phyloP scores from a whole-genome alignment of 2,888 invertebrate species.

The Meganola albula region DNA sequence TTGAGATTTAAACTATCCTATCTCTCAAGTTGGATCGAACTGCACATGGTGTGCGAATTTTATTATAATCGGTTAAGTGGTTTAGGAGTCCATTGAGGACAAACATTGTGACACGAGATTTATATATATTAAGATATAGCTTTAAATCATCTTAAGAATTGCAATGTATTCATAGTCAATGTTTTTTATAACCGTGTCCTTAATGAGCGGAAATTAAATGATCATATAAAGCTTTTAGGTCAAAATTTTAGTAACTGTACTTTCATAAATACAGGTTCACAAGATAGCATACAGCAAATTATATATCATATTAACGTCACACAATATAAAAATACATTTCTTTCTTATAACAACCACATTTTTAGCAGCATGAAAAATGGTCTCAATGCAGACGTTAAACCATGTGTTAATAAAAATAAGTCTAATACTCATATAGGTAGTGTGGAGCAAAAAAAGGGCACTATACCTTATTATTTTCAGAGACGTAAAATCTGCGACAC shows the following conservation, averaged over 20 bases:
- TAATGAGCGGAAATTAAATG: slow-evolving; percentile 4
- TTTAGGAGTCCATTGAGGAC: too few species aligned
- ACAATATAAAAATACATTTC: slow-evolving; percentile 2
- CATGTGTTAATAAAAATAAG: too few species aligned
- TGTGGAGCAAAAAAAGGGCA: slow-evolving; percentile 1
- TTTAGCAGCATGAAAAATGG: neutral
- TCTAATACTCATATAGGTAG: too few species aligned
- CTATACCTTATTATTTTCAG: slow-evolving; percentile 6
- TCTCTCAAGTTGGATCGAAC: too few species aligned
- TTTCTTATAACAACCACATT: slow-evolving; percentile 2
- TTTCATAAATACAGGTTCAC: slow-evolving; percentile 1
- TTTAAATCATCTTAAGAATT: slow-evolving; percentile 1
- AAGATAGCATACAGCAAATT: slow-evolving; percentile 1
- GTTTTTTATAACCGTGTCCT: slow-evolving; percentile 2
- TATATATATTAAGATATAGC: slow-evolving; percentile 3
- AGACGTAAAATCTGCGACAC: neutral
- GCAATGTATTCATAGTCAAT: slow-evolving; percentile 3
- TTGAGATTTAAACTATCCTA: too few species aligned
- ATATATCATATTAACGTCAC: neutral
- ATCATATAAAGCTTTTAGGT: slow-evolving; percentile 2
- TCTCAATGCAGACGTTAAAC: too few species aligned
- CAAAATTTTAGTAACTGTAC: slow-evolving; percentile 4
- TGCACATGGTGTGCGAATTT: too few species aligned
- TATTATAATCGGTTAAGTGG: too few species aligned
- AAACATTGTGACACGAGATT: too few species aligned